Evolutionary conservation across 2,113 vertebrate genomes (phyloP), one percentile per base, ranked within the genome.

Genomic region (Megaleporinus macrocephalus): DNA sequence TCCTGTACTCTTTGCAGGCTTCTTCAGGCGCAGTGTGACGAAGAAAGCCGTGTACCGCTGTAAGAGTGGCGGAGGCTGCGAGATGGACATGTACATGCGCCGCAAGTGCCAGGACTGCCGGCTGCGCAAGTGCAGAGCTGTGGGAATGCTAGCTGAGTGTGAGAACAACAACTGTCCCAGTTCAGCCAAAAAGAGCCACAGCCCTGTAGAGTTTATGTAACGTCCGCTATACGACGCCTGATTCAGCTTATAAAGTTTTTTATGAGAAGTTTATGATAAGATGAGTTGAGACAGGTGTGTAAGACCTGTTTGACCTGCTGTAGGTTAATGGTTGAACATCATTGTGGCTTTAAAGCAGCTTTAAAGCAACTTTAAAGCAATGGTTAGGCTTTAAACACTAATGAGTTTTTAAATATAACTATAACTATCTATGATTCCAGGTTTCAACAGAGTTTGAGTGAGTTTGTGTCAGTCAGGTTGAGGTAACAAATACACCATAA

Each of bases 21-120:
- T 98, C 85, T 99, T 98, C 86, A 91, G 96, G 47, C 94, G 95
- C 2, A 98, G 96, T 27, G 96, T 99, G 79, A 98, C 96, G 36
- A 99, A 97, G 89, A 98, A 98, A 44, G 96, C 96, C 0, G 95
- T 96, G 47, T 98, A 98, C 80, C 95, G 93, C 78, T 99, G 97
- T 84, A 98, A 99, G 93, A 98, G 93, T 2, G 96, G 96, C 0
- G 97, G 97, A 0, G 90, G 95, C 80, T 97, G 97, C 78, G 97
- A 99, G 93, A 98, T 98, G 97, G 97, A 98, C 91, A 97, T 97
- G 96, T 98, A 98, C 89, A 99, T 97, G 97, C 89, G 95, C 33
- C 95, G 97, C 87, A 98, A 99, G 90, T 98, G 97, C 84, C 97
- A 98, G 85, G 96, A 96, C 88, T 98, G 96, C 85, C 95, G 97